A percentile compares a stretch with the other conserved stretches of the same genome.
Conservation (phyloP, 2,797 vertebrate genomes). For the Paramormyrops hopkinsi region DNA sequence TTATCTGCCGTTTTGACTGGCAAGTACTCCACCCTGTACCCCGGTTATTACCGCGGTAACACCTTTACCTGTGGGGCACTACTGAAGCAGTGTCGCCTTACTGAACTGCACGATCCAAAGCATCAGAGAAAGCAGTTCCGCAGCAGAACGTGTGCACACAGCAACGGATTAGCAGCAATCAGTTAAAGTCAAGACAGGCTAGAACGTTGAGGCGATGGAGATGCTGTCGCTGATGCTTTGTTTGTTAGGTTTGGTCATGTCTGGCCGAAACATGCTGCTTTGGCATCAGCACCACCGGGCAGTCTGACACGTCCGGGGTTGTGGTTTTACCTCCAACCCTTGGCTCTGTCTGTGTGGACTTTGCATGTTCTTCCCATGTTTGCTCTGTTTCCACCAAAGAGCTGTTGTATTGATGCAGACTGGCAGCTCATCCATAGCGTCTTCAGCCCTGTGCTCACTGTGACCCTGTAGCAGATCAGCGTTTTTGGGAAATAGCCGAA, state of each 20-base stretch:
- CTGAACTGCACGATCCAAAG: not conserved
- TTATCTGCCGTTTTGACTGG: not conserved
- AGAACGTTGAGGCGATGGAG: not conserved
- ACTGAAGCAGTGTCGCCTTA: not conserved
- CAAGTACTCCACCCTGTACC: not conserved
- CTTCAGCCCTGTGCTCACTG: not conserved
- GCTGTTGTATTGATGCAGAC: not conserved
- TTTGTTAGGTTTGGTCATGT: not conserved
- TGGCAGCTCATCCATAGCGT: not conserved
- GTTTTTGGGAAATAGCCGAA: not conserved
- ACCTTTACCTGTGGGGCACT: not conserved
- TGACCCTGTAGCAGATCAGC: not conserved
- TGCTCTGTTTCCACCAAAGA: not conserved
- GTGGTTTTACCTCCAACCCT: not conserved
- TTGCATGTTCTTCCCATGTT: not conserved
- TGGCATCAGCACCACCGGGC: not conserved
- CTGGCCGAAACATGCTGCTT: not conserved
- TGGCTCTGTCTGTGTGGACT: not conserved
- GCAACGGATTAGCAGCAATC: not conserved
- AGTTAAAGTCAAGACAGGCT: not conserved
- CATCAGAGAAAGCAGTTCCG: too few species aligned
- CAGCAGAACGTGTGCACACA: not conserved
- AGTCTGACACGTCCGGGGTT: not conserved
- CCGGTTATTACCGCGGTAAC: not conserved
- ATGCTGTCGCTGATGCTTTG: not conserved